Conservation (phyloP, 1,140 invertebrate species). For the Gonatopus flavifemur region DNA sequence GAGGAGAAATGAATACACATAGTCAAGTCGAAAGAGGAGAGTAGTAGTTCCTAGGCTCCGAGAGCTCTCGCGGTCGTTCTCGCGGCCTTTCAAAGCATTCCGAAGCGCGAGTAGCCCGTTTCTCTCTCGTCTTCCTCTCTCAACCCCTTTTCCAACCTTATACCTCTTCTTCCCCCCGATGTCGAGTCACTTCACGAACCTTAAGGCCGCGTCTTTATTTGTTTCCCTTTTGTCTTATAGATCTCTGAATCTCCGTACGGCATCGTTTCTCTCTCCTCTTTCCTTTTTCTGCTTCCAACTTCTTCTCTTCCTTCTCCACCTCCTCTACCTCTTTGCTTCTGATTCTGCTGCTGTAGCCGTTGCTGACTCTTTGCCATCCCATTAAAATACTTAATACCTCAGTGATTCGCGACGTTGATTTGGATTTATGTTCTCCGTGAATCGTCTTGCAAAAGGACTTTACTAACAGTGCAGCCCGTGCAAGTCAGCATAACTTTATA, state of each 20-base stretch:
- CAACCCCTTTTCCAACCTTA: constrained; percentile 21
- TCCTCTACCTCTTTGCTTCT: no score
- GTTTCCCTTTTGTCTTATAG: constrained; percentile 40
- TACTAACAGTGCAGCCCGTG: no score
- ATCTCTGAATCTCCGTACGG: constrained; percentile 26
- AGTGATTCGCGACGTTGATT: constrained; percentile 22
- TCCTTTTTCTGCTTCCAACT: not conserved
- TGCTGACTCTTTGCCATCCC: not conserved
- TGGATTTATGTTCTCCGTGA: constrained; percentile 12
- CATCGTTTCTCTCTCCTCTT: constrained; percentile 2
- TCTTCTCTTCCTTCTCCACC: not conserved
- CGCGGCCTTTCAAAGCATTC: constrained; percentile 61
- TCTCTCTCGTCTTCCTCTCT: constrained; percentile 36
- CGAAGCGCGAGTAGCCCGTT: constrained; percentile 52
- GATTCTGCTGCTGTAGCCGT: no score
- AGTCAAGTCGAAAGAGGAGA: constrained; percentile 30
- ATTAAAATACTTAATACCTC: constrained; percentile 23
- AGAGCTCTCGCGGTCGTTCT: constrained; percentile 23
- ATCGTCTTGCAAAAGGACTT: no score
- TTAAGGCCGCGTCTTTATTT: constrained; percentile 37
- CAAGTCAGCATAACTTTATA: no score
- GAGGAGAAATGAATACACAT: no score
- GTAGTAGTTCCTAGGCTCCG: constrained; percentile 5
- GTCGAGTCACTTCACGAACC: constrained; percentile 34
- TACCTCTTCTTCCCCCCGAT: constrained; percentile 21